Base-by-base conservation (phyloP, 2,113 vertebrate genomes). In the Corydoras sp. region DNA sequence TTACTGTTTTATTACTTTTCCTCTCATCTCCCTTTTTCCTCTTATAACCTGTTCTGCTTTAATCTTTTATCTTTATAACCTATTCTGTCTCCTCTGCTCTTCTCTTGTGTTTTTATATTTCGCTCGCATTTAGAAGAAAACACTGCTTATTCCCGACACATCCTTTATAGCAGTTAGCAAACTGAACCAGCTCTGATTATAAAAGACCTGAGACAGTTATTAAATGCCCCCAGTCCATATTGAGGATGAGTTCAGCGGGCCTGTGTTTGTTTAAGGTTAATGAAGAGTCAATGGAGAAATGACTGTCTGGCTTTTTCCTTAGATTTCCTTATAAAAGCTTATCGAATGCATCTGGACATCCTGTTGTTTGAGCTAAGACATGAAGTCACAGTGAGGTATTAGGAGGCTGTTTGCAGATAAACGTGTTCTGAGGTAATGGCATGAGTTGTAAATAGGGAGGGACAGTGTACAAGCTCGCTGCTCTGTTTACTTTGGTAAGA, bases 361-460 rank as follows among this genome's bases (percentile, higher is more conserved):
- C 58, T 48, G 49, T 63, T 56, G 68, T 77, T 56, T 58, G 50
- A 48, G 30, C n/a, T 67, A 50, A 60, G 35, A 43, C 35, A 43
- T 43, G 35, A 43, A 43, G 35, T 43, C 54, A 56, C 62, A 43
- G 2, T 4, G 49, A 72, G 73, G 61, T 8, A 35, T 68, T 65
- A 49, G 59, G 59, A 51, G 49, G 68, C 48, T 30, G 29, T 74
- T 75, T 43, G 53, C 56, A 35, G 30, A 68, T 65, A 62, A 66
- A 69, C 35, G 32, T 15, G 55, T 72, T 49, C 69, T 75, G 77
- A 78, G 68, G 69, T 78, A 71, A 78, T 72, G 73, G 70, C 65
- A 29, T 10, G 65, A 72, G 74, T 64, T 75, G 77, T 78, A 78
- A 78, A 78, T 73, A 78, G 65, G 64, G 68, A 63, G 62, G 64